These are phyloP conservation scores for Lophura nycthemera DNA, from an alignment of 2,113 vertebrate genomes.

Conservation along the genomic window DNA sequence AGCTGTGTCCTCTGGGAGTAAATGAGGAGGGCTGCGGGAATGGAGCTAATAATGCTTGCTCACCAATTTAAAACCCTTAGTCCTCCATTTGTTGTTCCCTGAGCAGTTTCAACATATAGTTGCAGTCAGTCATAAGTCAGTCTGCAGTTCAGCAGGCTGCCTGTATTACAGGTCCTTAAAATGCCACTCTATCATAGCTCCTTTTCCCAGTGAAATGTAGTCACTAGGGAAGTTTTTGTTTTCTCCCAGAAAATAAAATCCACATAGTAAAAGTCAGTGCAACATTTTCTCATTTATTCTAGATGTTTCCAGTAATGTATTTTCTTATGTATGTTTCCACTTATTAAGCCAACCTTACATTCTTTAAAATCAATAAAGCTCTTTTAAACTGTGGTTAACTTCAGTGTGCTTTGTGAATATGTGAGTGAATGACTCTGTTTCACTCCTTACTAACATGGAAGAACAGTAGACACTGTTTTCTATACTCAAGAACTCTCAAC, in stretches of 20 bases:
- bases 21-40: background rate
- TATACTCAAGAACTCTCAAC: background rate
- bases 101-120: background rate
- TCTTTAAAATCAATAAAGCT: background rate
- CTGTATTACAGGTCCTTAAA: background rate
- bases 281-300: background rate
- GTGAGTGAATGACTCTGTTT: background rate
- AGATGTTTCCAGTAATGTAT: background rate
- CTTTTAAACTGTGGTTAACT: background rate
- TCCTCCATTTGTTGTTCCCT: background rate
- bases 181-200: background rate
- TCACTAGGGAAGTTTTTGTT: background rate
- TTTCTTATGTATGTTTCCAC: background rate
- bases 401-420: background rate
- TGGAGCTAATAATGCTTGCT: background rate
- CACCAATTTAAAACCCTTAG: background rate
- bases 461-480: background rate
- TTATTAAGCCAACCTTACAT: background rate
- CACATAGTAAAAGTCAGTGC: background rate
- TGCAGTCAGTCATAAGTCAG: background rate
- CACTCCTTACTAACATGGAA: slow-evolving; percentile 19
- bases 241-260: background rate
- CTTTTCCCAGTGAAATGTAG: background rate
- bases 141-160: background rate
- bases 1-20: background rate